These are phyloP conservation scores for Drosophila austrosaltans DNA, from an alignment of 2,888 invertebrate genomes.

Conservation along the genomic window DNA sequence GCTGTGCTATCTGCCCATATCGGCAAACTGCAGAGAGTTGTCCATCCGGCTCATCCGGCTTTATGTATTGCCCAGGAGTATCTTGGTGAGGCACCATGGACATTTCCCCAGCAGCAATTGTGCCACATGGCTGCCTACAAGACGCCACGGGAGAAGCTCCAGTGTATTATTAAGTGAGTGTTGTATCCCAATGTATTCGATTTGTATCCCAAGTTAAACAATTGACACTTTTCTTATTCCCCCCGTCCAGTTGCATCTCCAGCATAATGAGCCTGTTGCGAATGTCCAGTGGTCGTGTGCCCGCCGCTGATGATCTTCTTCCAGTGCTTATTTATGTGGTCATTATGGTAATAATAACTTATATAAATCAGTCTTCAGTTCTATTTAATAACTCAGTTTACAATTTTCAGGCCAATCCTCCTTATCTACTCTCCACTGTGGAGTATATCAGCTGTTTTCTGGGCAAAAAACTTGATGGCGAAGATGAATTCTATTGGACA, in stretches of 20 bases:
- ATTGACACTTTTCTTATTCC: constrained; percentile 61
- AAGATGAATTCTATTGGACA: constrained; percentile 99
- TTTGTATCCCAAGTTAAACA: constrained; percentile 62
- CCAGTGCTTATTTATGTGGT: constrained; percentile 98
- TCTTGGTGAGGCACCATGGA: constrained; percentile 97
- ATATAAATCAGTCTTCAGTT: too few species aligned
- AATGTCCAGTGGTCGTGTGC: constrained; percentile 91
- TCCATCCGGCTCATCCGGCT: constrained; percentile 92
- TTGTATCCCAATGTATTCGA: constrained; percentile 46
- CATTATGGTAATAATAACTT: constrained; percentile 88
- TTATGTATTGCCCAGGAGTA: constrained; percentile 92
- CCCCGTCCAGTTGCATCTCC: constrained; percentile 88
- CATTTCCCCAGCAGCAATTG: constrained; percentile 95
- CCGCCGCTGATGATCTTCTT: constrained; percentile 97
- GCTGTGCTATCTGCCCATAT: constrained; percentile 95
- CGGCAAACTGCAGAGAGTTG: constrained; percentile 89
- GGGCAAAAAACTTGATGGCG: constrained; percentile 91
- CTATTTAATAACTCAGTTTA: background rate
- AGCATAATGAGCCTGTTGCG: constrained; percentile 97
- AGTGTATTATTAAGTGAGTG: constrained; percentile 82
- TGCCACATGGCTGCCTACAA: constrained; percentile 94
- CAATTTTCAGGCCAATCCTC: constrained; percentile 92
- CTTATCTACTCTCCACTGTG: constrained; percentile 95
- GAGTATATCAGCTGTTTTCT: constrained; percentile 98
- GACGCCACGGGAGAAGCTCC: constrained; percentile 93